These are phyloP conservation scores for Macrobrachium nipponense DNA, from an alignment of 1,140 invertebrate species.

Conservation along the genomic window DNA sequence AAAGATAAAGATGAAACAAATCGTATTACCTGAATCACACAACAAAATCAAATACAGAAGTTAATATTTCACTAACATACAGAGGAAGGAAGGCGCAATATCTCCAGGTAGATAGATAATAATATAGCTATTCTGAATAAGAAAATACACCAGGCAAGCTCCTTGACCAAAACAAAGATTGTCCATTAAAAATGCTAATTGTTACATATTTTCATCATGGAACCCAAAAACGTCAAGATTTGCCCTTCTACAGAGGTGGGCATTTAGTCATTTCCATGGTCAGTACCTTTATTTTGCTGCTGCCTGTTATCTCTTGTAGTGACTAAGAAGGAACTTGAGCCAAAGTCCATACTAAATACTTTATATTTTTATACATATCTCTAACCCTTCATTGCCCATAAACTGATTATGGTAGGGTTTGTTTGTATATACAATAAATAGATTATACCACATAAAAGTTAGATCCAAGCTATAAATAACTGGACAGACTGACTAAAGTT, in stretches of 20 bases:
- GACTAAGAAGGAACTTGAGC: neutral
- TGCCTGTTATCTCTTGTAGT: constrained; percentile 15
- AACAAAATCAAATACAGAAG: too few relatives aligned
- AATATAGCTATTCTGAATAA: too few relatives aligned
- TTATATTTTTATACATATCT: constrained; percentile 26
- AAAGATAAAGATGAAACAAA: too few relatives aligned
- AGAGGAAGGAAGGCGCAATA: too few relatives aligned
- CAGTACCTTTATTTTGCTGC: neutral
- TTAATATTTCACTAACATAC: too few relatives aligned
- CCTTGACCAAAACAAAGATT: too few relatives aligned
- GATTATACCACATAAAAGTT: constrained; percentile 35
- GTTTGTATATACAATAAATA: constrained; percentile 6
- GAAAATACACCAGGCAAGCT: too few relatives aligned
- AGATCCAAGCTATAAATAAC: neutral
- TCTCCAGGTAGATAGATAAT: too few relatives aligned
- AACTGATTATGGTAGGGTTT: constrained; percentile 14
- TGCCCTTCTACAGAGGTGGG: neutral
- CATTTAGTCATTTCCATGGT: neutral
- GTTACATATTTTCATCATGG: too few relatives aligned
- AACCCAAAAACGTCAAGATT: neutral
- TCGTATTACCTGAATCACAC: too few relatives aligned
- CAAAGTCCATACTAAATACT: constrained; percentile 3
- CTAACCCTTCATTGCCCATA: constrained; percentile 32
- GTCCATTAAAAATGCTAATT: too few relatives aligned
- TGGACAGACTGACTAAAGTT: neutral